These are phyloP conservation scores for Disparrhopalites patrizii DNA, from an alignment of 2,888 invertebrate species.

Conservation along the genomic window DNA sequence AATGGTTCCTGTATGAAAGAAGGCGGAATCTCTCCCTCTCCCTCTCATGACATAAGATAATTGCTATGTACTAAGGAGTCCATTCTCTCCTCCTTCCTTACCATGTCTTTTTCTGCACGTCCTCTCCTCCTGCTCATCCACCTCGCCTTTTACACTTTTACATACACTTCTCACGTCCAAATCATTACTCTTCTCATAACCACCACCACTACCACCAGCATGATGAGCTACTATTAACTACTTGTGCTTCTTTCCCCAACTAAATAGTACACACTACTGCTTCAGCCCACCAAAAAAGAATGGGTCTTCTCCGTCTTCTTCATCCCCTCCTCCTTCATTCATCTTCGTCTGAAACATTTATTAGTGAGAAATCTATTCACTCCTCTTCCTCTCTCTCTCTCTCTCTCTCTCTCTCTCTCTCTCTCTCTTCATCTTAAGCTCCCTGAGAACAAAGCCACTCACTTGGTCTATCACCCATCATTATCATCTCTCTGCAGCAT, in stretches of 20 bases:
- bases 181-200: constrained; percentile 42
- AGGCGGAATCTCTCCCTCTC: no score
- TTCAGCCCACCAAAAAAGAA: no score
- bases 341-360: constrained; percentile 9
- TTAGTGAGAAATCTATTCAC: constrained; percentile 37
- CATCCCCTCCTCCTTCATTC: not conserved
- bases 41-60: no score
- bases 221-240: constrained; percentile 5
- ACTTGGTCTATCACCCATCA: constrained; percentile 30
- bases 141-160: not conserved
- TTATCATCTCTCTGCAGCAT: constrained; percentile 32
- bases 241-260: no score
- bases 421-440: not conserved
- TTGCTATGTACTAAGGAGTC: not conserved
- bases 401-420: not conserved
- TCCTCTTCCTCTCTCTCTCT: not conserved
- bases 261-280: no score
- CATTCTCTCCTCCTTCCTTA: not conserved
- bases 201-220: constrained; percentile 23
- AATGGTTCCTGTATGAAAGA: no score
- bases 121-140: no score
- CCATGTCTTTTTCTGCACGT: no score
- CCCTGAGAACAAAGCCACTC: not conserved
- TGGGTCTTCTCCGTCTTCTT: not conserved
- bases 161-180: constrained; percentile 45